These are phyloP conservation scores for Channa argus DNA, from an alignment of 2,113 vertebrate species.

Conservation along the genomic window DNA sequence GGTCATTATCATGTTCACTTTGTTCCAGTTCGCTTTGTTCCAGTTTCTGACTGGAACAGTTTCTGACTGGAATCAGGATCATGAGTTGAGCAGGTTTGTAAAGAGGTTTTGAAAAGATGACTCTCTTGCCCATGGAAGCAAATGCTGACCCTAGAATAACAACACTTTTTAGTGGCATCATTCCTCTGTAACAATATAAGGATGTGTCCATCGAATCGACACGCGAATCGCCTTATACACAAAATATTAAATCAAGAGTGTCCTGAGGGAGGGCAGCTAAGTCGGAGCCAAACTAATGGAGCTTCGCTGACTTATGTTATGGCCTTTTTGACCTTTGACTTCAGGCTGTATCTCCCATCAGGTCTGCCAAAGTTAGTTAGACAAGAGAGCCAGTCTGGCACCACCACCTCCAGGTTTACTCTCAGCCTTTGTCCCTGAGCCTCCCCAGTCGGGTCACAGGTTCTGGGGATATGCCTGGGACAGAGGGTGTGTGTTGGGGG, in stretches of 20 bases:
- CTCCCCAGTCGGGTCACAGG: slow-evolving; percentile 57
- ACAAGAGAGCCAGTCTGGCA: slow-evolving; percentile 77
- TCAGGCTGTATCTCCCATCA: slow-evolving; percentile 60
- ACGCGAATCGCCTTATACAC: slow-evolving; percentile 11
- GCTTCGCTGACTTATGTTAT: slow-evolving; percentile 62
- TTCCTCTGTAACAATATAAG: neutral
- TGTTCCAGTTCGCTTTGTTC: too few relatives aligned
- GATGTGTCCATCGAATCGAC: neutral
- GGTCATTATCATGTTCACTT: too few relatives aligned
- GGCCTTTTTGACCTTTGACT: slow-evolving; percentile 63
- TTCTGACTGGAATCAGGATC: neutral
- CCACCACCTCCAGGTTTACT: slow-evolving; percentile 68
- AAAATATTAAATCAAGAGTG: slow-evolving; percentile 44
- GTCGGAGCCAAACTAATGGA: slow-evolving; percentile 25
- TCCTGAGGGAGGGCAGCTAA: neutral
- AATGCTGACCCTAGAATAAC: neutral
- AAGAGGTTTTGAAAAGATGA: neutral
- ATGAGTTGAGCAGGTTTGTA: neutral
- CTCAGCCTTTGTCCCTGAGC: slow-evolving; percentile 60
- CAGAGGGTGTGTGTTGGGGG: neutral
- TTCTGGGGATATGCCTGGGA: slow-evolving; percentile 46
- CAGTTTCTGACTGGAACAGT: too few relatives aligned
- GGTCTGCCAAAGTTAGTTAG: slow-evolving; percentile 60
- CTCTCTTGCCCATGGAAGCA: neutral
- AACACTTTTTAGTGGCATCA: neutral